Percentiles rank a stretch among this genome's conserved stretches.
phyloP scores from a whole-genome alignment of 1,140 invertebrate species.

The Thaumatotibia leucotreta region DNA sequence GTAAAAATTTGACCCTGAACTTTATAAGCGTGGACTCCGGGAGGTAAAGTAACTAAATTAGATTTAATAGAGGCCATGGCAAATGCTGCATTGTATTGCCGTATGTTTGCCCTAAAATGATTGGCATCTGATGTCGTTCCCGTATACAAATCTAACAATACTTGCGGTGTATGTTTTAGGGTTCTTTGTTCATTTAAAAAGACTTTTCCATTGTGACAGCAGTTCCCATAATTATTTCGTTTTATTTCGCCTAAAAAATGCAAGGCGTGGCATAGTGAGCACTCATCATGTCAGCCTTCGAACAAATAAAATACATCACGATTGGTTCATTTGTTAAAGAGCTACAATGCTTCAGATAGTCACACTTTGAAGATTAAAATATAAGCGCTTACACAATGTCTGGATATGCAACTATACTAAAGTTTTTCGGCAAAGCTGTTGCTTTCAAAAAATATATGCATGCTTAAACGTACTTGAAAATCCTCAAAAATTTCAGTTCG shows the following conservation, averaged over 20 bases:
- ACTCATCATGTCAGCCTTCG: constrained; percentile 33
- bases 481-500: background rate
- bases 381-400: constrained; percentile 30
- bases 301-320: constrained; percentile 29
- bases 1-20: constrained; percentile 32
- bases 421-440: too few species aligned
- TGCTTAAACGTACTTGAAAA: constrained; percentile 30
- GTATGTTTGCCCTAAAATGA: constrained; percentile 29
- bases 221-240: constrained; percentile 30
- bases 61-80: constrained; percentile 33
- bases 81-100: constrained; percentile 31
- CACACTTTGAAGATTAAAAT: constrained; percentile 30
- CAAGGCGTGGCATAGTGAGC: constrained; percentile 26
- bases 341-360: too few species aligned
- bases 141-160: constrained; percentile 36
- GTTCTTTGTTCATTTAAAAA: constrained; percentile 23
- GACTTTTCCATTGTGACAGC: constrained; percentile 34
- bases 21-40: constrained; percentile 31
- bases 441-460: too few species aligned
- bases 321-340: too few species aligned
- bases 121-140: constrained; percentile 32
- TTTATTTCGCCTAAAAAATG: constrained; percentile 31
- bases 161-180: constrained; percentile 29
- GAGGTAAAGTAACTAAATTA: constrained; percentile 27
- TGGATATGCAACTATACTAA: constrained; percentile 26